Percentiles rank a stretch among this genome's conserved stretches.
These are phyloP conservation scores for Sebastes variabilis DNA, from an alignment of 2,797 vertebrate genomes.

Conservation along the genomic window DNA sequence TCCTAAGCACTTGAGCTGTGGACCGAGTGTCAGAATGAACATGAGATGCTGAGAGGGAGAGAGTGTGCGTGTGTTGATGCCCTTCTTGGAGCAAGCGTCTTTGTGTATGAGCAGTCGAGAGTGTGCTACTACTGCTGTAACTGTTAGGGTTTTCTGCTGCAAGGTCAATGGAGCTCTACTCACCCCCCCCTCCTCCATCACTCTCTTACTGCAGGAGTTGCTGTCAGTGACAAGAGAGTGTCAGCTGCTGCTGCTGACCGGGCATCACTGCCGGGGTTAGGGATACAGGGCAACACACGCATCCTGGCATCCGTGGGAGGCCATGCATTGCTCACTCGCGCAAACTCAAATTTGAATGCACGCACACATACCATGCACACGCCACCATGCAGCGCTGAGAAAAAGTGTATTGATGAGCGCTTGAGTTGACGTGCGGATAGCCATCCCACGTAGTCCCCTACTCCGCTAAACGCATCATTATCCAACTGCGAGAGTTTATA, in stretches of 20 bases:
- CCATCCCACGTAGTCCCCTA: not conserved
- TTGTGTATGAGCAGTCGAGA: slow-evolving; percentile 24
- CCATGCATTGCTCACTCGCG: not conserved
- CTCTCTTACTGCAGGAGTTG: slow-evolving; percentile 51
- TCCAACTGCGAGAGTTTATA: slow-evolving; percentile 37
- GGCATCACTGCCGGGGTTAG: slow-evolving; percentile 49
- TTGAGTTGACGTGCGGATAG: slow-evolving; percentile 3
- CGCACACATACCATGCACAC: not conserved
- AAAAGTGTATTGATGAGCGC: slow-evolving; percentile 12
- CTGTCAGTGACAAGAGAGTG: slow-evolving; percentile 48
- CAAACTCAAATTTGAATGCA: not conserved
- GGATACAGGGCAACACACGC: slow-evolving; percentile 29
- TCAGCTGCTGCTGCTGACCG: slow-evolving; percentile 60
- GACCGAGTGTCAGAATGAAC: slow-evolving; percentile 30
- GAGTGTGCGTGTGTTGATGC: not conserved
- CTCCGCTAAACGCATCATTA: slow-evolving; percentile 30
- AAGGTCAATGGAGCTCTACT: slow-evolving; percentile 59
- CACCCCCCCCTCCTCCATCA: not conserved
- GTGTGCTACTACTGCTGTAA: slow-evolving; percentile 33
- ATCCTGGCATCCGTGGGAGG: slow-evolving; percentile 21
- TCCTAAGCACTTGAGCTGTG: slow-evolving; percentile 33
- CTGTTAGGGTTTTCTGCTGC: slow-evolving; percentile 64
- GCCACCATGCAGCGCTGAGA: not conserved
- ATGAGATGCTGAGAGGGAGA: not conserved
- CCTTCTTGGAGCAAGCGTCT: not conserved